Evolutionary conservation across 2,888 invertebrate species (phyloP).

Genomic region (Mythimna lalbum): DNA sequence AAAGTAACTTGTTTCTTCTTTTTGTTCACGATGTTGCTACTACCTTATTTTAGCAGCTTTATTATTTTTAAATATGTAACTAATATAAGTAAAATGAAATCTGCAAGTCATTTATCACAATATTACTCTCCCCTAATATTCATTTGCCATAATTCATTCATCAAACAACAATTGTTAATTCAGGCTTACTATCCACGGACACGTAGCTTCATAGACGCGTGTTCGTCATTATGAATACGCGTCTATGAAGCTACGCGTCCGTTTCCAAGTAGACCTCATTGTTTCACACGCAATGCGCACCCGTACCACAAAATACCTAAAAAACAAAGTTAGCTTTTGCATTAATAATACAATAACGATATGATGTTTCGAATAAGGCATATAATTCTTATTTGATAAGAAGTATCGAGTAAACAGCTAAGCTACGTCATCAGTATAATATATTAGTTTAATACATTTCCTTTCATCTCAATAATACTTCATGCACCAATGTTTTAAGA

Average conservation of each 20-base stretch:
- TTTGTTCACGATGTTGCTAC: not conserved
- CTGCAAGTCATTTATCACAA: not conserved
- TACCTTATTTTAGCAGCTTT: not conserved
- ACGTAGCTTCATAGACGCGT: too few species aligned
- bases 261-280: not conserved
- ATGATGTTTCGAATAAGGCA: slow-evolving; percentile 89
- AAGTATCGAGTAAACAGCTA: slow-evolving; percentile 77
- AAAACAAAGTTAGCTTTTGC: slow-evolving; percentile 71
- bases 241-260: too few species aligned
- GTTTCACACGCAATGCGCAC: slow-evolving; percentile 40
- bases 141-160: not conserved
- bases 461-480: slow-evolving; percentile 64
- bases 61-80: not conserved
- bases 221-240: too few species aligned
- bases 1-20: not conserved
- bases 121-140: not conserved
- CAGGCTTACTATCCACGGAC: too few species aligned
- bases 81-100: not conserved
- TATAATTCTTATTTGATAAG: slow-evolving; percentile 89
- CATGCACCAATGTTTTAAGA: slow-evolving; percentile 69
- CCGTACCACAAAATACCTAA: slow-evolving; percentile 4
- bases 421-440: slow-evolving; percentile 69
- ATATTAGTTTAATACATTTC: slow-evolving; percentile 56
- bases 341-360: slow-evolving; percentile 89
- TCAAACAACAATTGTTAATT: slow-evolving; percentile 1